Evolutionary conservation across 2,888 invertebrate genomes (phyloP).

Genomic region (Emmelina monodactyla): DNA sequence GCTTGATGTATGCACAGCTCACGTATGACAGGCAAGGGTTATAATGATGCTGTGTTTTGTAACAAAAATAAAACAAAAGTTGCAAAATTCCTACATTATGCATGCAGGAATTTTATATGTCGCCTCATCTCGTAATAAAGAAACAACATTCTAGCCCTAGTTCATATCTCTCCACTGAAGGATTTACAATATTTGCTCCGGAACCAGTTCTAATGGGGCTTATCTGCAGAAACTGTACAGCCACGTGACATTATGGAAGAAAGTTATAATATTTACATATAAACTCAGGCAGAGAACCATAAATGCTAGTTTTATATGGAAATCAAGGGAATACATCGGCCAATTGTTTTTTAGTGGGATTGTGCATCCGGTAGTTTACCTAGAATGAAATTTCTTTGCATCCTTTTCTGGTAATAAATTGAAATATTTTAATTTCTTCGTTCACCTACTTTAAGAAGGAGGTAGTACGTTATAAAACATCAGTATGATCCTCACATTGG

Average conservation of each 20-base stretch:
- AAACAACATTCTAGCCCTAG: neutral
- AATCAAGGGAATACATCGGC: neutral
- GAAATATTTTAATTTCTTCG: too few species aligned
- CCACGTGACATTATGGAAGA: too few species aligned
- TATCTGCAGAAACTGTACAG: neutral
- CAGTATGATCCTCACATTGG: too few species aligned
- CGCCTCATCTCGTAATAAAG: neutral
- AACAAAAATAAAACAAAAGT: slow-evolving; percentile 1
- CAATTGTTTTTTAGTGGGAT: neutral
- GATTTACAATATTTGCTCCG: neutral
- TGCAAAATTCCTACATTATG: neutral
- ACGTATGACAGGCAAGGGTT: neutral
- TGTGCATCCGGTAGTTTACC: too few species aligned
- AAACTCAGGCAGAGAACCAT: neutral
- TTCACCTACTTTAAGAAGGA: too few species aligned
- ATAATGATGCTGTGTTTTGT: neutral
- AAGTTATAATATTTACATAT: slow-evolving; percentile 1
- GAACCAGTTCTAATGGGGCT: neutral
- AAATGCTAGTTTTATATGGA: slow-evolving; percentile 1
- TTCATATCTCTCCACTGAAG: neutral
- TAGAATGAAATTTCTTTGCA: too few species aligned
- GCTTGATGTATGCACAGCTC: neutral
- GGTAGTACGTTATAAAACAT: too few species aligned
- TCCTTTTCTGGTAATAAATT: too few species aligned
- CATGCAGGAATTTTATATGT: neutral